phyloP scores from a whole-genome alignment of 2,797 vertebrate species.

The Enoplosus armatus region DNA sequence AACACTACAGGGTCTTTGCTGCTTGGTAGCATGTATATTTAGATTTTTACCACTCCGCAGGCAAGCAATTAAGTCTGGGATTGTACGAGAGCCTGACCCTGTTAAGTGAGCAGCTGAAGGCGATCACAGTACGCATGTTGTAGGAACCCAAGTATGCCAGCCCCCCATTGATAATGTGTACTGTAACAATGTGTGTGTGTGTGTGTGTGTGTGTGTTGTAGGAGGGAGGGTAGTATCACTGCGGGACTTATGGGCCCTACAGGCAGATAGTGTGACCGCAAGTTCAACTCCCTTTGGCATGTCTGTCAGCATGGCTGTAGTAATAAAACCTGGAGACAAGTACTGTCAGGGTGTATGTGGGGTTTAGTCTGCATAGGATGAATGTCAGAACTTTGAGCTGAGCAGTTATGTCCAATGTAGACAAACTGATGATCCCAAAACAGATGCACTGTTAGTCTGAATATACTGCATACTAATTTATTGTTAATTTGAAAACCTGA shows the following conservation, averaged over 20 bases:
- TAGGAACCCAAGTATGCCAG: constrained; percentile 17
- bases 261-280: constrained; percentile 46
- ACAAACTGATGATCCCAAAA: constrained; percentile 3
- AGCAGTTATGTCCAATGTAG: neutral
- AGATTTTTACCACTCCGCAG: constrained; percentile 26
- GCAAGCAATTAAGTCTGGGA: constrained; percentile 39
- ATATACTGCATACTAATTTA: neutral
- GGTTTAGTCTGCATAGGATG: constrained; percentile 26
- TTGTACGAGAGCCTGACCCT: constrained; percentile 13
- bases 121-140: constrained; percentile 35
- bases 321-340: constrained; percentile 50
- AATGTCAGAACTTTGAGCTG: constrained; percentile 29
- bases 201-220: constrained; percentile 39
- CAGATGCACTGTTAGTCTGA: neutral
- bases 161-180: constrained; percentile 36
- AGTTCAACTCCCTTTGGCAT: constrained; percentile 50
- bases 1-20: constrained; percentile 26
- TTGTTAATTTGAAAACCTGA: constrained; percentile 24
- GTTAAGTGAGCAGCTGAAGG: constrained; percentile 52
- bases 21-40: constrained; percentile 36
- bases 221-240: constrained; percentile 1
- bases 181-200: constrained; percentile 35
- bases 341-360: constrained; percentile 16
- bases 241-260: constrained; percentile 33
- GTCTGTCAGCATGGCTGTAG: constrained; percentile 48